Conservation (phyloP, 2,113 vertebrate species). For the Danionella cerebrum region DNA sequence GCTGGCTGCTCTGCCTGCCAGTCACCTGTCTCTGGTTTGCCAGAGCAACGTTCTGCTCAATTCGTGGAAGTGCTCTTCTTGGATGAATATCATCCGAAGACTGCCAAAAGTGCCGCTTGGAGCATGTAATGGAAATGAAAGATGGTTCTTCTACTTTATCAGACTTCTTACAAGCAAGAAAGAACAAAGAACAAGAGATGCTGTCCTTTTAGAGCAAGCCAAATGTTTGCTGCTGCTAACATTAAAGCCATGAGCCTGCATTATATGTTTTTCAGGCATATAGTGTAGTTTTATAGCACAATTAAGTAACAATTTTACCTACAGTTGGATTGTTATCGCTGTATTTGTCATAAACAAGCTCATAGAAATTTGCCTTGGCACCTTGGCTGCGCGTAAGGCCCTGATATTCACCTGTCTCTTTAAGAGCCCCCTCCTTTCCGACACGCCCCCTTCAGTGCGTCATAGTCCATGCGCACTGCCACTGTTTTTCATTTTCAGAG, state of each 20-base stretch:
- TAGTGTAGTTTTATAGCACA: no score
- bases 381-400: no score
- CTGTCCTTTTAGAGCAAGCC: not conserved
- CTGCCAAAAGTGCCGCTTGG: not conserved
- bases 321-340: no score
- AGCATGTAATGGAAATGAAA: not conserved
- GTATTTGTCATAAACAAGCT: no score
- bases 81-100: not conserved
- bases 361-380: no score
- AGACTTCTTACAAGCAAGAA: not conserved
- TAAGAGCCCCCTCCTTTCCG: no score
- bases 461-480: no score
- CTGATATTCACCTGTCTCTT: no score
- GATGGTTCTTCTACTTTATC: not conserved
- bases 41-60: not conserved
- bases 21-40: not conserved
- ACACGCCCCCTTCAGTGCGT: no score
- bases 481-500: no score
- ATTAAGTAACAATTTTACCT: no score
- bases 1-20: not conserved
- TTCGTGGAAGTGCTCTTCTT: not conserved
- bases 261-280: no score
- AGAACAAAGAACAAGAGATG: not conserved
- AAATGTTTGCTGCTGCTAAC: not conserved
- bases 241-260: not conserved